Base-by-base conservation (phyloP, 2,797 vertebrate species). In the Pangasius macronema region DNA sequence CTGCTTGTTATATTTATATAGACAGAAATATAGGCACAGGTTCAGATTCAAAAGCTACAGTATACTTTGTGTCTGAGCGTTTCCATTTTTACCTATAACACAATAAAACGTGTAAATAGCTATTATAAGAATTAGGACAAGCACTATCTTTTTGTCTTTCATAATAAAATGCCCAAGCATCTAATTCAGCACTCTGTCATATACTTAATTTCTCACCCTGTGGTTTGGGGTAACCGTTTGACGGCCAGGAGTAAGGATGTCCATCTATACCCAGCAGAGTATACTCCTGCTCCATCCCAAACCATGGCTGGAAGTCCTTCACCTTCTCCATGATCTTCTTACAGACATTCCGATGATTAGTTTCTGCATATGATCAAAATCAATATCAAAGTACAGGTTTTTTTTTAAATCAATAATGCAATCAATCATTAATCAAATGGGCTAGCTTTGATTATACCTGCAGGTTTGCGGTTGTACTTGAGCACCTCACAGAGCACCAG, bases 261-360 rank as follows among this genome's bases (percentile, higher is more conserved):
- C 95, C 95, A 0, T 98, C 95, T 7, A 93, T 67, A 49, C 96
- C 97, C 4, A 97, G 87, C 7, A 98, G 92, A 0, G 96, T 96
- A 94, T 97, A 98, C 85, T 98, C 97, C 90, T 98, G 97, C 93
- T 98, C 97, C 95, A 97, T 97, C 20, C 97, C 97, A 0, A 97
- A 98, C 97, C 97, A 98, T 0, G 96, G 93, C 24, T 81, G 49
- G 24, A 94, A 93, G 22, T 96, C 93, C 83, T 94, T 92, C 0
- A 96, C 92, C 92, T 94, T 18, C 70, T 97, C 94, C 97, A 98
- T 97, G n/a, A 96, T 91, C 18, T 94, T 90, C 11, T 91, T 95
- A 91, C 97, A 98, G 0, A 80, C 92, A 20, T 87, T 53, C 3
- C 97, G 95, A 55, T 95, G 92, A 93, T 98, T 98, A 1, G 93